Evolutionary conservation across 2,888 invertebrate species (phyloP), one percentile per base, ranked within the genome.

Genomic region (Nemotelus nigrinus): DNA sequence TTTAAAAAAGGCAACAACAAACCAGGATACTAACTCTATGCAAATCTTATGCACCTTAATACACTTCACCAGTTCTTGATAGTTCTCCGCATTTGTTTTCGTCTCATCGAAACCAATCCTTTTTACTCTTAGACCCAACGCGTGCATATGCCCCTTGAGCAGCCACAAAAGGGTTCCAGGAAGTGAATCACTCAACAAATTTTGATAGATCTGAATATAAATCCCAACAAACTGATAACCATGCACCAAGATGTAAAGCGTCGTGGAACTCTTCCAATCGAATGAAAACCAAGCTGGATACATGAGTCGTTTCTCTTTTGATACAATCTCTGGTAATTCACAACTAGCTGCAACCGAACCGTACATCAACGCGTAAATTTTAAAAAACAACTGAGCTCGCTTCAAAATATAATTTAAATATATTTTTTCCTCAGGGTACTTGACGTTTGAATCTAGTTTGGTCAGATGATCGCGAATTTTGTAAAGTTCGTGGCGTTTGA

Each of bases 281-380:
- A 47, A 68, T 3, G 78, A 75, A 78, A 78, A 78, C 78, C 78
- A 78, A 25, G 78, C 75, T 3, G 75, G 53, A 58, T 75, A 78
- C 8, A 78, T 5, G 2, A 77, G 43, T 2, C 67, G 67, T 25
- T 58, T 45, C 25, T 58, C 45, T 47, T 43, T 48, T 44, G 68
- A 47, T 41, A 77, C 57, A 4, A 77, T 2, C n/a, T 58, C 68
- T 5, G 67, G 67, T 25, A 77, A 39, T 25, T 68, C 76, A 58
- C 55, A 47, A 3, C 58, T 65, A 2, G 55, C 48, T 3, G 60
- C 39, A 58, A 68, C 67, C 55, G 48, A 10, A 10, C 57, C 67
- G n/a, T 83, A 86, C n/a, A 85, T 80, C 10, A 80, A 76, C 7
- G 80, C 81, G 63, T 85, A 86, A 44, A 82, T 80, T 25, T 82